A percentile compares a stretch with the other conserved stretches of the same genome.
Conservation (phyloP, 2,797 vertebrate species). For the Syngnathus acus region DNA sequence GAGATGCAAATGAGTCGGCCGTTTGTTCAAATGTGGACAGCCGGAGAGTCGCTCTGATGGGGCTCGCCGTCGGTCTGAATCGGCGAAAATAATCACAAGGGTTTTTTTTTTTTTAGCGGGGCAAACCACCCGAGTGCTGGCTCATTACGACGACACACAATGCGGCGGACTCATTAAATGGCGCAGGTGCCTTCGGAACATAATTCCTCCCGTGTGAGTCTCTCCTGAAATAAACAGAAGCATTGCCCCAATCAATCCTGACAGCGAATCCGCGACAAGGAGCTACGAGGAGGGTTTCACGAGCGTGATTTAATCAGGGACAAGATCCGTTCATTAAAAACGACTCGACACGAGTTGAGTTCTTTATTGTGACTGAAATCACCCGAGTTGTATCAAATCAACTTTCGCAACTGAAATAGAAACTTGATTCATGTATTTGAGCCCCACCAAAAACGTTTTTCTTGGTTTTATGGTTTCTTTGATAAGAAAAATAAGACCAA, state of each 20-base stretch:
- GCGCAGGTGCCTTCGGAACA: conserved; percentile 27
- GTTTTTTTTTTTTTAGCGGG: conserved; percentile 40
- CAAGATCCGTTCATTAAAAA: neutral
- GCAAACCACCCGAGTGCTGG: conserved; percentile 35
- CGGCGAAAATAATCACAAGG: conserved; percentile 53
- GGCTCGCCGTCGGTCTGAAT: conserved; percentile 50
- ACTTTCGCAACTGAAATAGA: too few species aligned
- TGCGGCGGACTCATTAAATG: conserved; percentile 22
- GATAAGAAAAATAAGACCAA: too few species aligned
- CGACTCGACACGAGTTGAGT: neutral
- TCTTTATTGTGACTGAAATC: too few species aligned
- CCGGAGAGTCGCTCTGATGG: conserved; percentile 49
- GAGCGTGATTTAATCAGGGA: neutral
- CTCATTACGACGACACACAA: neutral
- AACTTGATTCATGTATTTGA: too few species aligned
- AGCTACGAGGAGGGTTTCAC: neutral
- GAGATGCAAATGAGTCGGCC: conserved; percentile 65
- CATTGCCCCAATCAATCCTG: neutral
- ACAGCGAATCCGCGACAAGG: neutral
- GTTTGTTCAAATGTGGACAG: conserved; percentile 57
- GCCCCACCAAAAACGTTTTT: too few species aligned
- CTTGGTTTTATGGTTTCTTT: too few species aligned
- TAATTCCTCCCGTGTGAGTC: neutral
- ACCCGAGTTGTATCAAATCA: too few species aligned
- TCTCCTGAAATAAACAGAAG: neutral